phyloP scores from a whole-genome alignment of 2,888 invertebrate genomes.

The Harmothoe impar region DNA sequence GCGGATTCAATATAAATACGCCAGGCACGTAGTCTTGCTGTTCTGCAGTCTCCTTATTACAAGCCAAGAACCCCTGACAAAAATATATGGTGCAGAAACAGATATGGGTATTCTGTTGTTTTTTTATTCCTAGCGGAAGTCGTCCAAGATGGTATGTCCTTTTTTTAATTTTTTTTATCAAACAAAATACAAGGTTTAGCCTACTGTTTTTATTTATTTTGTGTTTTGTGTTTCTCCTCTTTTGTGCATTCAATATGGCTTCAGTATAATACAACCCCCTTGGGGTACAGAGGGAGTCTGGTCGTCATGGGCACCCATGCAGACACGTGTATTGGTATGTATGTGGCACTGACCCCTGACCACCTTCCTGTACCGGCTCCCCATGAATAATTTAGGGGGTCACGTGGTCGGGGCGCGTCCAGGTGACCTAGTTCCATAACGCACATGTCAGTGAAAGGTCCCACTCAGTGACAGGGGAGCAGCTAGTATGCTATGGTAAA shows the following conservation, averaged over 20 bases:
- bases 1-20: constrained; percentile 12
- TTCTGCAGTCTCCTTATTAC: not conserved
- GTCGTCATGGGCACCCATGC: no score
- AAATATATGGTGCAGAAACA: constrained; percentile 5
- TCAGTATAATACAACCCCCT: no score
- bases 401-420: not conserved
- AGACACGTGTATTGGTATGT: constrained; percentile 37
- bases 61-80: not conserved
- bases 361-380: constrained; percentile 22
- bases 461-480: not conserved
- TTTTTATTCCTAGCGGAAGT: not conserved
- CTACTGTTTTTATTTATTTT: no score
- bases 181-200: no score
- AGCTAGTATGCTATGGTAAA: no score
- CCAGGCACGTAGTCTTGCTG: not conserved
- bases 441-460: not conserved
- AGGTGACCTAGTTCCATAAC: constrained; percentile 54
- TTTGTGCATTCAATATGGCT: no score
- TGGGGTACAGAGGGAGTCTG: no score
- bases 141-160: no score
- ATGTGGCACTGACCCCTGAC: not conserved
- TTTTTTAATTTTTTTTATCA: no score
- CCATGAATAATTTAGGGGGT: constrained; percentile 60
- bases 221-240: no score
- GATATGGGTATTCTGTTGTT: not conserved